Evolutionary conservation across 2,113 vertebrate genomes (phyloP).

Genomic region (Grammomys surdaster): DNA sequence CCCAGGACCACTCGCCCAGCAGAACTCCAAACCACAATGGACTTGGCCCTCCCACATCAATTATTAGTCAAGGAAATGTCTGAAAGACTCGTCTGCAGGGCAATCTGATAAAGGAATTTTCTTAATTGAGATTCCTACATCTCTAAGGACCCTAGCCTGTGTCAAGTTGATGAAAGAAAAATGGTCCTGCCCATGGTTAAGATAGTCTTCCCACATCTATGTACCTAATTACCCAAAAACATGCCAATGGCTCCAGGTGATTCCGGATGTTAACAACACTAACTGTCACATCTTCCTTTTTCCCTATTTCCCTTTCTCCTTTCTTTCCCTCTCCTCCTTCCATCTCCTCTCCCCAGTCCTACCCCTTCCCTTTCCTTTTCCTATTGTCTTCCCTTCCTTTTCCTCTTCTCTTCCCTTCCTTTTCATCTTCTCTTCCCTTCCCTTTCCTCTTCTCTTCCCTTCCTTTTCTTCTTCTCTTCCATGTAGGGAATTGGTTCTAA

Average conservation of each 20-base stretch:
- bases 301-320: fast-evolving
- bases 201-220: neutral
- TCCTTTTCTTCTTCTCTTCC: neutral
- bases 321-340: no score
- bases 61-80: neutral
- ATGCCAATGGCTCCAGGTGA: neutral
- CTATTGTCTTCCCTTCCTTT: no score
- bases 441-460: fast-evolving
- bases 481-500: no score
- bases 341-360: no score
- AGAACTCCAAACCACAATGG: neutral
- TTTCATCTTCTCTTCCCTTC: no score
- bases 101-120: neutral
- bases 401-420: no score
- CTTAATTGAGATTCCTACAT: neutral
- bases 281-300: neutral
- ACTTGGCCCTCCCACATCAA: neutral
- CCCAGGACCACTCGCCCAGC: neutral
- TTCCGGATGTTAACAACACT: neutral
- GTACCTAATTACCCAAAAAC: neutral
- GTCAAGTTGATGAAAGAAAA: neutral
- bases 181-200: neutral
- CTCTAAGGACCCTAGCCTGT: neutral
- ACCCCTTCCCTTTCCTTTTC: fast-evolving
- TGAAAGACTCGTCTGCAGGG: neutral